Evolutionary conservation across 2,113 vertebrate genomes (phyloP), one percentile per base, ranked within the genome.

Genomic region (Cairina moschata): DNA sequence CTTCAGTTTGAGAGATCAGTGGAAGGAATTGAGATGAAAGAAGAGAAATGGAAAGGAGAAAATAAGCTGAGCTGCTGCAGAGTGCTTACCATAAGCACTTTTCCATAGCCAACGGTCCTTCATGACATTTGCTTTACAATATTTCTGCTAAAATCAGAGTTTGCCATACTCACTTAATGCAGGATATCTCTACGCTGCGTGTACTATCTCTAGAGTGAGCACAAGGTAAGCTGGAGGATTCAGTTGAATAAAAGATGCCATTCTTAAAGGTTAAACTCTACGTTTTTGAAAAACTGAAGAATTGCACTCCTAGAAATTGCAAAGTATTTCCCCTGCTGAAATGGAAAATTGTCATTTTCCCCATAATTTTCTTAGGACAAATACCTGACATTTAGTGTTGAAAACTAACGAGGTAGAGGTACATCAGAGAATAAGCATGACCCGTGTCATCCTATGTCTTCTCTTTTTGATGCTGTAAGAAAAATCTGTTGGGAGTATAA

Each of bases 111-210:
- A 91, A 59, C 84, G 76, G 20, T 85, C 55, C 83, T 86, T 93
- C 86, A 90, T 88, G 36, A 54, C 95, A 91, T 90, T 96, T 95
- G 17, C 32, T 93, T 96, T 95, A 88, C 28, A 83, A 38, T 96
- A 90, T 95, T 94, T 92, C 60, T 93, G 32, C 88, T 85, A 73
- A 97, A 91, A 55, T 88, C 79, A 90, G 67, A 94, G 69, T 84
- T 62, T 91, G 36, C 69, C 65, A 50, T 46, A 84, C 60, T 97
- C 84, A 94, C 95, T 96, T 95, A 77, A 96, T 75, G 52, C 9
- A 77, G 76, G 56, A 42, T 87, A 92, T 81, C 94, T 97, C 80
- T 85, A 42, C 60, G 80, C 26, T 68, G 60, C 94, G 62, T 88
- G 40, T 22, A 68, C 68, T 96, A 50, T 68, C 81, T 88, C 54